phyloP scores from a whole-genome alignment of 92 coral and sea anemone genomes.

The Siderastrea siderea region DNA sequence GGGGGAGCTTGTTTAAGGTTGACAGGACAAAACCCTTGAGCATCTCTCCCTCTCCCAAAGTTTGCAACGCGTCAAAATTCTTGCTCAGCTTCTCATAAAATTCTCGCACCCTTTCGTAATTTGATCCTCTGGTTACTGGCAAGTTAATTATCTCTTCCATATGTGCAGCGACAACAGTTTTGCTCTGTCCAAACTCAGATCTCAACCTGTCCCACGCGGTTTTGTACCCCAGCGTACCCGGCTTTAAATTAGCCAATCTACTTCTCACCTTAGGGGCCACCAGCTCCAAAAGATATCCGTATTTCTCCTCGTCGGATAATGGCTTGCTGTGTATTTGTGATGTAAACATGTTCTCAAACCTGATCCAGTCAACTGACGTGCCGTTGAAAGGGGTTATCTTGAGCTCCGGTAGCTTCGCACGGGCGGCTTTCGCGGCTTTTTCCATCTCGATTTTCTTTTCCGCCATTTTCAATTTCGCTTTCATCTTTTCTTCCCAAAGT shows the following conservation, averaged over 20 bases:
- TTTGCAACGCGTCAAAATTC: conserved; percentile 55
- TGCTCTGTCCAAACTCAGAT: conserved; percentile 61
- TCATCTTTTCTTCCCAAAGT: conserved; percentile 60
- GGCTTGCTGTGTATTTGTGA: conserved; percentile 54
- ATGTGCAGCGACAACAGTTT: conserved; percentile 50
- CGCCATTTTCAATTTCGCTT: conserved; percentile 43
- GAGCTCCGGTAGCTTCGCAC: conserved; percentile 57
- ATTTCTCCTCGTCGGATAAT: conserved; percentile 40
- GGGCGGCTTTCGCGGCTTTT: conserved; percentile 33
- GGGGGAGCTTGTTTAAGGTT: not conserved
- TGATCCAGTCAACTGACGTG: conserved; percentile 66
- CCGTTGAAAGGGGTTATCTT: conserved; percentile 69
- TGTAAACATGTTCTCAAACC: conserved; percentile 73
- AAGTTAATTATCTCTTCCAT: conserved; percentile 62
- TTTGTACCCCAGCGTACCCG: conserved; percentile 53
- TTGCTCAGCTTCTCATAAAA: conserved; percentile 63
- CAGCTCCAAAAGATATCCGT: conserved; percentile 49
- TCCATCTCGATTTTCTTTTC: conserved; percentile 58
- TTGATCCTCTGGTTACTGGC: conserved; percentile 52
- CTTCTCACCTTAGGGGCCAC: conserved; percentile 52
- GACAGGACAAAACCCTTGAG: conserved; percentile 5
- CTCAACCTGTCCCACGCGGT: conserved; percentile 61
- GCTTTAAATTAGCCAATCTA: conserved; percentile 51
- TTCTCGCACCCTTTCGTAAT: conserved; percentile 47
- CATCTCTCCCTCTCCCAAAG: not conserved